Evolutionary conservation across 2,113 vertebrate species (phyloP).

Genomic region (Odocoileus hemionus): DNA sequence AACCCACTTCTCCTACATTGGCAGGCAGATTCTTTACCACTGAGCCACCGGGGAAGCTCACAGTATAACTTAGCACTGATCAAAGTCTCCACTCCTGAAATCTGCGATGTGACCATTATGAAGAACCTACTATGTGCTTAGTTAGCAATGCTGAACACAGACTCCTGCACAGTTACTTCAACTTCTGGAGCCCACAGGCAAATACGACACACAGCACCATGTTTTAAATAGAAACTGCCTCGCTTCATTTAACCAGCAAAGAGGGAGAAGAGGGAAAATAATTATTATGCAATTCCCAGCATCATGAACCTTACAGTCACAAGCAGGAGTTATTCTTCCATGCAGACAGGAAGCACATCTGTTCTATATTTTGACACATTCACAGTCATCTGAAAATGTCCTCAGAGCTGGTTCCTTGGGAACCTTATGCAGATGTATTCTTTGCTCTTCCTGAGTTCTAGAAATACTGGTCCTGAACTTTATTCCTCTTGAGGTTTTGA

Average conservation of each 20-base stretch:
- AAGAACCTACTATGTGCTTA: conserved; percentile 1
- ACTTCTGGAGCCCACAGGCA: background rate
- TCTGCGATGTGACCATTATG: background rate
- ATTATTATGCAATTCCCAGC: conserved; percentile 7
- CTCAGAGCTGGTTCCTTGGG: background rate
- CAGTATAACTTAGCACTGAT: background rate
- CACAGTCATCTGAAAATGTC: background rate
- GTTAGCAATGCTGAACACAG: background rate
- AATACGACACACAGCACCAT: background rate
- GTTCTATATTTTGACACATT: conserved; percentile 25
- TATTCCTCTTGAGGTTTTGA: background rate
- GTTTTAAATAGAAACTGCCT: conserved; percentile 38
- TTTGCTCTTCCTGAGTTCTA: background rate
- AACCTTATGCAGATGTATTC: background rate
- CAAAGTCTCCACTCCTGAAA: background rate
- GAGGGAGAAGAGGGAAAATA: background rate
- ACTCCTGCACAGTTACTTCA: background rate
- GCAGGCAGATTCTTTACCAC: background rate
- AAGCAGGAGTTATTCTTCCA: background rate
- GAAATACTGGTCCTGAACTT: background rate
- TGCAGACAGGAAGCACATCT: conserved; percentile 32
- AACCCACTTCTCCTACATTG: background rate
- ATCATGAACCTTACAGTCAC: conserved; percentile 15
- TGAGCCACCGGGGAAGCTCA: background rate
- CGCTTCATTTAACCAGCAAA: background rate